Percentiles rank a stretch among this genome's conserved stretches.
phyloP scores from a whole-genome alignment of 2,797 vertebrate species.

The Myotis myotis region DNA sequence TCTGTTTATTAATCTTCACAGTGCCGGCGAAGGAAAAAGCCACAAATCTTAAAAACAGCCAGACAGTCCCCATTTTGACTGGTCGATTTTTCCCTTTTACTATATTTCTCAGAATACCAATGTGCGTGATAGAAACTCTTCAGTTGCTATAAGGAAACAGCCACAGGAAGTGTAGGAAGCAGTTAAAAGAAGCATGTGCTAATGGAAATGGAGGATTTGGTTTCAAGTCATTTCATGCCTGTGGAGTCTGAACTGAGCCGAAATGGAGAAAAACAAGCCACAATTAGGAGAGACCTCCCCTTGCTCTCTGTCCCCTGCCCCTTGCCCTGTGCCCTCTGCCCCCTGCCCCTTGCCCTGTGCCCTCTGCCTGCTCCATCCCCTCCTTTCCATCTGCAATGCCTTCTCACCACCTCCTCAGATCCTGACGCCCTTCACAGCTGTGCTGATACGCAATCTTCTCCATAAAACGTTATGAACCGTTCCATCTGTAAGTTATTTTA shows the following conservation, averaged over 20 bases:
- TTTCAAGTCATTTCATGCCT: neutral
- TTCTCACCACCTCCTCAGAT: neutral
- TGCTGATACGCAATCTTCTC: neutral
- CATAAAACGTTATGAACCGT: neutral
- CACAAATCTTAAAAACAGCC: conserved; percentile 39
- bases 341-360: neutral
- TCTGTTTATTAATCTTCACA: neutral
- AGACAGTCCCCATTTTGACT: neutral
- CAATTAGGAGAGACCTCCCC: neutral
- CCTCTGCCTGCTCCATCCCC: neutral
- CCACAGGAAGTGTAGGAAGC: conserved; percentile 70
- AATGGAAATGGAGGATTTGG: conserved; percentile 56
- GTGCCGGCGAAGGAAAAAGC: conserved; percentile 23
- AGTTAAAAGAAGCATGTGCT: conserved; percentile 55
- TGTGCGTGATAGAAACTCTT: conserved; percentile 64
- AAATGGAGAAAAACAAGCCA: neutral
- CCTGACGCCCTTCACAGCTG: neutral
- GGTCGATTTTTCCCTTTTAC: neutral
- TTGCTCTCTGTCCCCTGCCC: neutral
- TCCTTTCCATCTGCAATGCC: neutral
- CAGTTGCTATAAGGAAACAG: conserved; percentile 51
- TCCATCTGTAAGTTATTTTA: neutral
- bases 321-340: neutral
- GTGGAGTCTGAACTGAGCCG: neutral
- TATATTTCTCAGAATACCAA: conserved; percentile 58